Percentiles rank a stretch among this genome's conserved stretches.
Evolutionary conservation across 2,113 vertebrate species (phyloP).

Genomic region (Lepus timidus): DNA sequence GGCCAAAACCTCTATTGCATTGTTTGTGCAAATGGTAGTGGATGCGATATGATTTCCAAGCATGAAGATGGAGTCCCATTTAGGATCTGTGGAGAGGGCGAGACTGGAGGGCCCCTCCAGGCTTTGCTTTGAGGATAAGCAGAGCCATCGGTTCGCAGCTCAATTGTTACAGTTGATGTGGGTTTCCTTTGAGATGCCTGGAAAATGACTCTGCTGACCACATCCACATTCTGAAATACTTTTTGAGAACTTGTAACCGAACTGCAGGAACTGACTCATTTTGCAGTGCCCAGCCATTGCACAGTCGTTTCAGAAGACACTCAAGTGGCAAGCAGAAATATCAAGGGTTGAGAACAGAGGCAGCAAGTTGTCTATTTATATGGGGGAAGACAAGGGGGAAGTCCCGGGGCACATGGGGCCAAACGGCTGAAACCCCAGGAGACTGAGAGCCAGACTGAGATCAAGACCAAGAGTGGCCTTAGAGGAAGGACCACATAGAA

Average conservation of each 20-base stretch:
- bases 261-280: constrained; percentile 97
- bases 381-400: constrained; percentile 3
- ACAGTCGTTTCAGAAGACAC: constrained; percentile 85
- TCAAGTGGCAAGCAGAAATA: constrained; percentile 78
- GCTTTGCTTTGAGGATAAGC: constrained; percentile 72
- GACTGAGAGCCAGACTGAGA: not conserved
- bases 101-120: not conserved
- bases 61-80: not conserved
- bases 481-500: constrained; percentile 35
- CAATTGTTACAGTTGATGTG: constrained; percentile 97
- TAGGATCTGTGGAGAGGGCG: not conserved
- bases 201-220: constrained; percentile 98
- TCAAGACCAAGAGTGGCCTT: not conserved
- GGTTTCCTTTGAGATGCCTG: constrained; percentile 98
- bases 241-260: constrained; percentile 93
- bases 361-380: constrained; percentile 48
- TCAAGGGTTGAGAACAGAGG: constrained; percentile 64
- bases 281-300: constrained; percentile 87
- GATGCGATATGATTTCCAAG: constrained; percentile 26
- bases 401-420: not conserved
- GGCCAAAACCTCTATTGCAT: not conserved
- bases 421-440: not conserved
- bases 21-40: not conserved
- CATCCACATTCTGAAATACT: constrained; percentile 95
- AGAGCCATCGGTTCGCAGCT: constrained; percentile 87